Evolutionary conservation across 1,140 invertebrate genomes (phyloP).

Genomic region (Drosophila mayri): DNA sequence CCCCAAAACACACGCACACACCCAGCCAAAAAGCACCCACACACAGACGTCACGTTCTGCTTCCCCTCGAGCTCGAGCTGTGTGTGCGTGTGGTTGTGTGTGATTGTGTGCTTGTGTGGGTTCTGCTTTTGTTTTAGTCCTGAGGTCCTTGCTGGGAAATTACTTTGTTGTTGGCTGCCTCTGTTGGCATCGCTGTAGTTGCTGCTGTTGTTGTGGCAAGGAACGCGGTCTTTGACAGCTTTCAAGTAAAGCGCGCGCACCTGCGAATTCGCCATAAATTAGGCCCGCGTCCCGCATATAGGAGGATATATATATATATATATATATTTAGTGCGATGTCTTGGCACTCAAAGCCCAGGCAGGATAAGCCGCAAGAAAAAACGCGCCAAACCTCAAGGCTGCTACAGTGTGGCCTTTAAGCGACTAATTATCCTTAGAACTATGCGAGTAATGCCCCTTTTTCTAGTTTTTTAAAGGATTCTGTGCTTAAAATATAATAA

Average conservation of each 20-base stretch:
- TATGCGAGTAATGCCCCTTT: neutral
- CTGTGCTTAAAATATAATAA: neutral
- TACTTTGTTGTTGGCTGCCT: constrained; percentile 51
- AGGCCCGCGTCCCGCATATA: constrained; percentile 48
- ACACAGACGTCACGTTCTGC: constrained; percentile 54
- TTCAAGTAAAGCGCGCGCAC: constrained; percentile 76
- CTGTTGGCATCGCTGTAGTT: constrained; percentile 37
- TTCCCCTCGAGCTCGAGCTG: constrained; percentile 8
- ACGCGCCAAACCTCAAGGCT: constrained; percentile 32
- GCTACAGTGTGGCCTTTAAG: constrained; percentile 20
- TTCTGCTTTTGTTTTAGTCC: constrained; percentile 68
- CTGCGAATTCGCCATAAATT: constrained; percentile 80
- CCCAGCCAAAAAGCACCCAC: constrained; percentile 23
- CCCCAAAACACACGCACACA: constrained; percentile 1
- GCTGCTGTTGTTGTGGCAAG: constrained; percentile 21
- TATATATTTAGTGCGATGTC: constrained; percentile 36
- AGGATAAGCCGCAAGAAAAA: constrained; percentile 31
- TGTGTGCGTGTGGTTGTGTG: constrained; percentile 17
- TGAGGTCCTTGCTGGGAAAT: constrained; percentile 57
- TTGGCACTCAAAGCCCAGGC: constrained; percentile 35
- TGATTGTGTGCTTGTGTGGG: constrained; percentile 31
- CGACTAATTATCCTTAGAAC: neutral
- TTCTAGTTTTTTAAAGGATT: neutral
- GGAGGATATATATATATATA: constrained; percentile 20
- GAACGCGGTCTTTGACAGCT: constrained; percentile 74